Conservation (phyloP, 2,888 invertebrate species). For the Caenorhabditis auriculariae region DNA sequence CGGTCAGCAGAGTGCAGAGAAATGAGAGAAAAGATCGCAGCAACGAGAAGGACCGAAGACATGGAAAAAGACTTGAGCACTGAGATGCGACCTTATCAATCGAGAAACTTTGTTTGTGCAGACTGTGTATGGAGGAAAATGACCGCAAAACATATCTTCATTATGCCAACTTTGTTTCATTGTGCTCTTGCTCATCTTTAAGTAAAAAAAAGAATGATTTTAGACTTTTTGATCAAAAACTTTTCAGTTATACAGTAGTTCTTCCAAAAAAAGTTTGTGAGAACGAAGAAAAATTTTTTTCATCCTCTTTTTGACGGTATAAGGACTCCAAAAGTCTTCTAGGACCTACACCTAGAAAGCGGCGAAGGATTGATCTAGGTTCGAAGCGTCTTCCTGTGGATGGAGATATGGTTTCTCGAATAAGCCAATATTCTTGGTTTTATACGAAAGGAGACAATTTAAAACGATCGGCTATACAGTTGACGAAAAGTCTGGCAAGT, state of each 20-base stretch:
- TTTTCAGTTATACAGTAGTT: constrained; percentile 1
- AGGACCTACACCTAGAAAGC: constrained; percentile 6
- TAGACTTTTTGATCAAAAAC: too few species aligned
- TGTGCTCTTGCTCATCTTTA: too few species aligned
- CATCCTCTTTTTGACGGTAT: too few species aligned
- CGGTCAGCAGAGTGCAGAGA: background rate
- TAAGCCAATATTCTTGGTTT: constrained; percentile 4
- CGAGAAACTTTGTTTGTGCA: too few species aligned
- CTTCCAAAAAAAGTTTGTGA: too few species aligned
- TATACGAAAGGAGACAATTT: constrained; percentile 7
- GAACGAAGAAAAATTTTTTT: too few species aligned
- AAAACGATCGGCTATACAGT: constrained; percentile 1
- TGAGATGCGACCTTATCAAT: constrained; percentile 4
- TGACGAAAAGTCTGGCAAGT: constrained; percentile 3
- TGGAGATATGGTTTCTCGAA: constrained; percentile 3
- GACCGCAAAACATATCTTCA: too few species aligned
- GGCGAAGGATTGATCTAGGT: constrained; percentile 5
- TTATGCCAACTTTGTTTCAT: too few species aligned
- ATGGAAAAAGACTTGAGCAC: constrained; percentile 3
- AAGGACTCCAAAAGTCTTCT: too few species aligned
- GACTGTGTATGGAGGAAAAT: too few species aligned
- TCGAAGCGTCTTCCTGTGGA: constrained; percentile 2
- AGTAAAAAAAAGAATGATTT: too few species aligned
- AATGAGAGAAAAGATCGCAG: background rate
- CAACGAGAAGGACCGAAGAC: background rate